Base-by-base conservation (phyloP, 2,888 invertebrate species). In the Chalcis sispes region DNA sequence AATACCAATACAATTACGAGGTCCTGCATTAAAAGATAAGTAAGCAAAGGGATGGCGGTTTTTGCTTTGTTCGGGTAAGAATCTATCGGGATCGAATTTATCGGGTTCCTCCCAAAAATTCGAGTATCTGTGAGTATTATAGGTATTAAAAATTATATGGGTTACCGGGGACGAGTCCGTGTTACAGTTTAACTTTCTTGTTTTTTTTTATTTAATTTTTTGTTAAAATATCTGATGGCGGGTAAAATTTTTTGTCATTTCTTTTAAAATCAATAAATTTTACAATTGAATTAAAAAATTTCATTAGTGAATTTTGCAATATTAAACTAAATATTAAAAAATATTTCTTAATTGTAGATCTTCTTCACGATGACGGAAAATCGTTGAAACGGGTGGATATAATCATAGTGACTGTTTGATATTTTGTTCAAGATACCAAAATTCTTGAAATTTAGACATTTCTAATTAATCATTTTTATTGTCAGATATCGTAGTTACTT, bases 11-110 rank as follows among this genome's bases (percentile, higher is more conserved):
- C 93, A 94, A 85, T 93, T 94, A 32, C 93, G 90, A 0, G 92
- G 91, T 2, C 93, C 93, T 0, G 93, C 93, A 83, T 93, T 93
- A 78, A 94, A 94, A 0, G 93, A 93, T 54, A 94, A 89, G 82
- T 92, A 94, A 0, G 92, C 90, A 83, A 91, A 94, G 0, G 92
- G 92, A 87, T 94, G 93, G 29, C 93, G 89, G 15, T 79, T 80
- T n/a, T 77, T 40, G 0, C 54, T 58, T 25, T 78, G 81, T 82
- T 94, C 92, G 0, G 92, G 91, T 48, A 93, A 84, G 86, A 95
- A 95, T 79, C 95, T 89, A 65, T 94, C 94, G 0, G 93, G 93
- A 71, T 93, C 90, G 82, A 91, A 94, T 0, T 92, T 90, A 79
- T 91, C 88, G 0, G 95, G 93, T 79, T 94, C 90, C 0, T 92